phyloP scores from a whole-genome alignment of 1,140 invertebrate species.

The Zaprionus tsacasi region DNA sequence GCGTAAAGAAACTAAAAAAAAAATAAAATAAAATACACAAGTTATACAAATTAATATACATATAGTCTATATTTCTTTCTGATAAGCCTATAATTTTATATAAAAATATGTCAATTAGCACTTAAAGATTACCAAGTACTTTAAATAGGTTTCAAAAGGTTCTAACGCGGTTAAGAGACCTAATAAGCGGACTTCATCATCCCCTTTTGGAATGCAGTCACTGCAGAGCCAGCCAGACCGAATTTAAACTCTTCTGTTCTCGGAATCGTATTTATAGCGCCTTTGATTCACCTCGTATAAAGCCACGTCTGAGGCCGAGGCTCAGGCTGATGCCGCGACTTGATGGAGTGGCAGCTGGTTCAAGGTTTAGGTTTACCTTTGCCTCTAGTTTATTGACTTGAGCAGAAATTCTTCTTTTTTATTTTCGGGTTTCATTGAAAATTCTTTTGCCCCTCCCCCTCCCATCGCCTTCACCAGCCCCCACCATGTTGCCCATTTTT shows the following conservation, averaged over 20 bases:
- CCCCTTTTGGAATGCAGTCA: neutral
- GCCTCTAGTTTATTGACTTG: slow-evolving; percentile 63
- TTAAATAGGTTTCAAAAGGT: neutral
- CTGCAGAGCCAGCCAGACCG: neutral
- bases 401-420: slow-evolving; percentile 47
- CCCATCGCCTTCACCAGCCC: neutral
- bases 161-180: neutral
- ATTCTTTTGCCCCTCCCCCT: slow-evolving; percentile 25
- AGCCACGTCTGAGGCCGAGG: too few relatives aligned
- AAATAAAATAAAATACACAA: too few relatives aligned
- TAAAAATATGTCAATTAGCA: too few relatives aligned
- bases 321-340: neutral
- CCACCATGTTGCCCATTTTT: neutral
- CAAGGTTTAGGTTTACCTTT: slow-evolving; percentile 8
- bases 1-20: too few relatives aligned
- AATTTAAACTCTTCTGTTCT: neutral
- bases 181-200: neutral
- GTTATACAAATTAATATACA: too few relatives aligned
- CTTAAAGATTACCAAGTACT: neutral
- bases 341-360: neutral
- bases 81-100: too few relatives aligned
- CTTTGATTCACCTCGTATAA: neutral
- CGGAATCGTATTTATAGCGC: neutral
- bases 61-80: too few relatives aligned
- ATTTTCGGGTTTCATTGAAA: slow-evolving; percentile 54